These are phyloP conservation scores for Motacilla alba DNA, from an alignment of 2,113 vertebrate species.

Conservation along the genomic window DNA sequence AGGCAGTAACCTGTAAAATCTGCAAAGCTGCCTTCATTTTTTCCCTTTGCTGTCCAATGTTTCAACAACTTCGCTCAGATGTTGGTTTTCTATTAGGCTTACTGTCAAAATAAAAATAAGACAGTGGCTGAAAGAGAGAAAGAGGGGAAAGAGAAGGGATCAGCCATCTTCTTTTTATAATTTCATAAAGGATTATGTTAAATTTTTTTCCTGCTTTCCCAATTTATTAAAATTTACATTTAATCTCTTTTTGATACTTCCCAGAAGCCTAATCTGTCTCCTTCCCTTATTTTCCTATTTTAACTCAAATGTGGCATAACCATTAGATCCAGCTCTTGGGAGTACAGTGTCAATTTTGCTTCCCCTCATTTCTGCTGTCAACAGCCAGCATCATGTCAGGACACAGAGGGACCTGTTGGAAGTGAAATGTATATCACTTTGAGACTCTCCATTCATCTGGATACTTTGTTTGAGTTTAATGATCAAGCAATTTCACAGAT, in stretches of 20 bases:
- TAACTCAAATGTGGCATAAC: not conserved
- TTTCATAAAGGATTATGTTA: constrained; percentile 39
- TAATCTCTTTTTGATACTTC: constrained; percentile 13
- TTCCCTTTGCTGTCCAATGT: not conserved
- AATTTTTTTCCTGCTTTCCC: not conserved
- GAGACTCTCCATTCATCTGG: not conserved
- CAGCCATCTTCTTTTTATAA: not conserved
- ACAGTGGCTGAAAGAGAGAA: not conserved
- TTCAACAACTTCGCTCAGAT: not conserved
- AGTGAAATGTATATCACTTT: not conserved
- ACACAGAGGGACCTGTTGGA: not conserved
- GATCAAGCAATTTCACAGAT: not conserved
- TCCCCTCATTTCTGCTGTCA: not conserved
- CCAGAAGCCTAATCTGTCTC: not conserved
- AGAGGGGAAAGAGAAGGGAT: not conserved
- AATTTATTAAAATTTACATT: constrained; percentile 13
- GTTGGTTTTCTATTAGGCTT: constrained; percentile 9
- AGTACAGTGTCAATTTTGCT: not conserved
- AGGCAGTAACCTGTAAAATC: constrained; percentile 23
- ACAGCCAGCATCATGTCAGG: not conserved
- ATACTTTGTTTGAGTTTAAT: not conserved
- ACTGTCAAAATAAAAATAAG: constrained; percentile 27
- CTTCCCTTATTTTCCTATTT: not conserved
- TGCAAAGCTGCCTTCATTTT: constrained; percentile 4
- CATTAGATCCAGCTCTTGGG: not conserved